Evolutionary conservation across 2,888 invertebrate genomes (phyloP).

Genomic region (Ormyrus labotus): DNA sequence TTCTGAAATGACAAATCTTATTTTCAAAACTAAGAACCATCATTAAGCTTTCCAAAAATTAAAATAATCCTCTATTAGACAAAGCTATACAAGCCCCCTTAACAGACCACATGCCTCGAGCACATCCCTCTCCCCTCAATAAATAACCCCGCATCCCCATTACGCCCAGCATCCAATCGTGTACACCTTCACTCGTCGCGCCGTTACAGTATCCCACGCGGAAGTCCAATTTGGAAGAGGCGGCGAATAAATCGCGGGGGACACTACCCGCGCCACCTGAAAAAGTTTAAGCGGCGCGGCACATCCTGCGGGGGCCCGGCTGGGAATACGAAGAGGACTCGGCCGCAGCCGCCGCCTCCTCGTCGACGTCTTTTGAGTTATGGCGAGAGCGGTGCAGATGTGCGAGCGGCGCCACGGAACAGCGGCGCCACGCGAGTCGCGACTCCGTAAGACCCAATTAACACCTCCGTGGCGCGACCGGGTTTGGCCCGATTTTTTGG

Average conservation of each 20-base stretch:
- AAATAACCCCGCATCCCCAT: no score
- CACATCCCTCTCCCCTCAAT: no score
- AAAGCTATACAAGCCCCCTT: no score
- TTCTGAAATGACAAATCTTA: no score
- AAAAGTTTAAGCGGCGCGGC: not conserved
- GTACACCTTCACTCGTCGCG: no score
- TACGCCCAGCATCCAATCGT: no score
- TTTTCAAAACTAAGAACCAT: no score
- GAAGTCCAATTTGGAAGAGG: slow-evolving; percentile 42
- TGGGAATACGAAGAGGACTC: slow-evolving; percentile 4
- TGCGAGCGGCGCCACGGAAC: slow-evolving; percentile 62
- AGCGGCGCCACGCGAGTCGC: slow-evolving; percentile 63
- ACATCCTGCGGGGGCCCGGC: slow-evolving; percentile 9
- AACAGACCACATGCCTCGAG: no score
- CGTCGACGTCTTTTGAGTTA: slow-evolving; percentile 61
- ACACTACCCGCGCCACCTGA: slow-evolving; percentile 22
- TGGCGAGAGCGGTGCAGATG: slow-evolving; percentile 61
- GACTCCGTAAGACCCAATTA: slow-evolving; percentile 66
- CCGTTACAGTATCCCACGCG: not conserved
- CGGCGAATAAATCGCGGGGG: slow-evolving; percentile 28
- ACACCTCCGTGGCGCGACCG: slow-evolving; percentile 61
- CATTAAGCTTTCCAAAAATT: no score
- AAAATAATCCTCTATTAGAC: no score
- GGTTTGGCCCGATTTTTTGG: not conserved
- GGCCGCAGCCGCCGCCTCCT: slow-evolving; percentile 10